Base-by-base conservation (phyloP, 2,888 invertebrate genomes). In the Tetranychus truncatus region DNA sequence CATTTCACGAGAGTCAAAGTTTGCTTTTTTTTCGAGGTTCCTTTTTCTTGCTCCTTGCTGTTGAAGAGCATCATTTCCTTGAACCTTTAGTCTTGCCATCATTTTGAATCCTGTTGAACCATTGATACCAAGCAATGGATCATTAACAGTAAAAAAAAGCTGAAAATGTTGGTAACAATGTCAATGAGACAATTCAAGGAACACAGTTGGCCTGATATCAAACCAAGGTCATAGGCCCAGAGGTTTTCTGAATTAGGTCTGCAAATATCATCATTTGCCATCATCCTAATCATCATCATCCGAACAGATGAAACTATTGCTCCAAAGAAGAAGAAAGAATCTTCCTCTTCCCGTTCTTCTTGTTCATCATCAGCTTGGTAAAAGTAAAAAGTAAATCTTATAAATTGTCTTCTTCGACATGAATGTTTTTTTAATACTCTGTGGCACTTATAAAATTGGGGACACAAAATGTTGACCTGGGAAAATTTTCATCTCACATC, bases 241-340 rank as follows among this genome's bases (percentile, higher is more conserved):
- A 55, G 55, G 55, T 55, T 55, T 55, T 55, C 55, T 55, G 55
- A 55, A 55, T 55, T 55, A 55, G 55, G 55, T 55, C 55, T 55
- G 9, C 9, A 55, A 1, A 15, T 55, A 9, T 55, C 11, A 55
- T 15, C 34, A 34, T 34, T 34, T 9, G 55, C 9, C 9, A 55
- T 55, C 55, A 55, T 55, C 55, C 1, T 55, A 2, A 55, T 55
- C 5, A 55, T 55, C 55, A 55, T 55, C 55, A 15, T 55, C 55
- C 15, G 5, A 55, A 55, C 55, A 55, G 55, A 55, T 55, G 55
- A 55, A 55, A 55, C 3, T 55, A 34, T 34, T 34, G 34, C 34
- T 34, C 34, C 55, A 55, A 15, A 55, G 15, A 55, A 15, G 15
- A 55, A 55, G 55, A 55, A 55, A 55, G 6, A 55, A 15, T 55